Conservation (phyloP, 2,888 invertebrate species). For the Drosophila sordidula region DNA sequence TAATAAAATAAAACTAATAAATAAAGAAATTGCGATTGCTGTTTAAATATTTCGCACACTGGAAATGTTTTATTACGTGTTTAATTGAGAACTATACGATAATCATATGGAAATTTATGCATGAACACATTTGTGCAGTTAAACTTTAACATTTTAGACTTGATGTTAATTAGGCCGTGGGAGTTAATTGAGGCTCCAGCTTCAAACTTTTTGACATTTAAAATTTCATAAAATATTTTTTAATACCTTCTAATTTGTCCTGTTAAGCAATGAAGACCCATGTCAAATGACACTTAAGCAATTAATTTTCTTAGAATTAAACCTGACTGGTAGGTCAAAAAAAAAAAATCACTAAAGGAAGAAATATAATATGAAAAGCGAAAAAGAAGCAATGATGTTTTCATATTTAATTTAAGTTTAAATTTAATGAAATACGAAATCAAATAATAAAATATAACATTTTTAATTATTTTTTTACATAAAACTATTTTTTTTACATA, state of each 20-base stretch:
- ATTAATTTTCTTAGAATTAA: background rate
- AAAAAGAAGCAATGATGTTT: background rate
- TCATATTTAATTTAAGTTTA: too few species aligned
- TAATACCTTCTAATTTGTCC: background rate
- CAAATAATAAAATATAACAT: too few species aligned
- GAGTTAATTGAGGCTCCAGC: too few species aligned
- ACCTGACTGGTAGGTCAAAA: too few species aligned
- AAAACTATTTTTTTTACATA: too few species aligned
- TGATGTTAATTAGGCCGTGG: background rate
- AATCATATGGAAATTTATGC: background rate
- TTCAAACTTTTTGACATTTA: background rate
- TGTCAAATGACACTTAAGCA: background rate
- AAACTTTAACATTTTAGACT: background rate
- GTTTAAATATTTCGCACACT: slow-evolving; percentile 1
- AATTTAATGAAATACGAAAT: too few species aligned
- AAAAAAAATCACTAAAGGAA: background rate
- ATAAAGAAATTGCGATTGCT: slow-evolving; percentile 39
- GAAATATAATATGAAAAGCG: background rate
- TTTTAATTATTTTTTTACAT: too few species aligned
- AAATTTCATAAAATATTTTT: background rate
- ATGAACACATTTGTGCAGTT: background rate
- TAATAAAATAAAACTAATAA: slow-evolving; percentile 51
- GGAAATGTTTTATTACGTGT: slow-evolving; percentile 10
- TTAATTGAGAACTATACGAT: background rate
- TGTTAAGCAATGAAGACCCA: background rate